These are phyloP conservation scores for Colinus virginianus DNA, from an alignment of 2,113 vertebrate genomes.

Conservation along the genomic window DNA sequence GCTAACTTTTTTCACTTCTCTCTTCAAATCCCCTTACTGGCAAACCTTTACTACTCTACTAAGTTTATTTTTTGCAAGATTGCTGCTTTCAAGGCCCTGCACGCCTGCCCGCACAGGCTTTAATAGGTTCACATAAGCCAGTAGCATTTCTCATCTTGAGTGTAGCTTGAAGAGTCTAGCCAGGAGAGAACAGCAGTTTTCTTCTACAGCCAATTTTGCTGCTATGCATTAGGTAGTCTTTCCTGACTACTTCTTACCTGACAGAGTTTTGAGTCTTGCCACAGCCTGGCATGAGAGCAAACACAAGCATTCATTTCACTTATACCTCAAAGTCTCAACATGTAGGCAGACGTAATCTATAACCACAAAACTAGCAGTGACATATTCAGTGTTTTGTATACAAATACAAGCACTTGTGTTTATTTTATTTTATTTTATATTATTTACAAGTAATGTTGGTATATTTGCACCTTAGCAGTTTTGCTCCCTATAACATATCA, in stretches of 20 bases:
- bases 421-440: not conserved
- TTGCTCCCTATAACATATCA: not conserved
- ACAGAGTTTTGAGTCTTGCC: not conserved
- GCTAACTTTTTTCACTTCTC: not conserved
- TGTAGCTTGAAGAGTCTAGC: not conserved
- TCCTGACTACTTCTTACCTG: not conserved
- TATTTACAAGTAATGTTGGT: not conserved
- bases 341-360: accelerated
- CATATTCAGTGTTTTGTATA: not conserved
- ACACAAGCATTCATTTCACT: not conserved
- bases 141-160: not conserved
- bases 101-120: not conserved
- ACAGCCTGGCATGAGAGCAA: not conserved
- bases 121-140: not conserved
- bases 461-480: not conserved
- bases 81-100: not conserved
- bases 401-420: not conserved
- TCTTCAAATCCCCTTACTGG: not conserved
- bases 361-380: not conserved
- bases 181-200: not conserved
- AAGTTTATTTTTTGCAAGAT: not conserved
- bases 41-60: not conserved
- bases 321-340: not conserved
- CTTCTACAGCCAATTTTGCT: not conserved
- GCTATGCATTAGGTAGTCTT: not conserved